These are phyloP conservation scores for Parazoanthus swiftii DNA, from an alignment of 92 coral and sea anemone species.

Conservation along the genomic window DNA sequence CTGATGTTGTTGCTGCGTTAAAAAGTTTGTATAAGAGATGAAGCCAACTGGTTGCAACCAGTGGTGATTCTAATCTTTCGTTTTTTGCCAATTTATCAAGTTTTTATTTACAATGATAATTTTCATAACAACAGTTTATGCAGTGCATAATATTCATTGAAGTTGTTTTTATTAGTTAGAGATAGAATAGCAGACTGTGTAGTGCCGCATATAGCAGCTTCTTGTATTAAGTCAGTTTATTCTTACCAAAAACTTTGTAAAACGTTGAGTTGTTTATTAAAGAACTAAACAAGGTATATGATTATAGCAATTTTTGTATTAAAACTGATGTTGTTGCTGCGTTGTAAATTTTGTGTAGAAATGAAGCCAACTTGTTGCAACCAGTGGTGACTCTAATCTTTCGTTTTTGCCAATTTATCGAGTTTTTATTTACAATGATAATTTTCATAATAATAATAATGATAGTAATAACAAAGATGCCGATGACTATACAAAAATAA, in stretches of 20 bases:
- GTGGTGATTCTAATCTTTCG: not conserved
- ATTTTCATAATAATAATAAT: not conserved
- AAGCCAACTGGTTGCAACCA: too few species aligned
- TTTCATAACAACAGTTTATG: not conserved
- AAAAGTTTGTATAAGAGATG: too few species aligned
- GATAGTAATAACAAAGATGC: too few species aligned
- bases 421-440: not conserved
- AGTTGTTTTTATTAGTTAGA: too few species aligned
- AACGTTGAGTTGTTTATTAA: not conserved
- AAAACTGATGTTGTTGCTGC: too few species aligned
- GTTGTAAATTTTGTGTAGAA: too few species aligned
- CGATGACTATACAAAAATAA: too few species aligned
- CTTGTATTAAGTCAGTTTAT: not conserved
- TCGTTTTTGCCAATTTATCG: not conserved
- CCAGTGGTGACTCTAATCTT: not conserved
- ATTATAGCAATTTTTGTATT: not conserved
- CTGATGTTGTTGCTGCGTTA: too few species aligned
- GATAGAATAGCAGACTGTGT: not conserved
- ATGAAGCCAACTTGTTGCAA: too few species aligned
- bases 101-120: not conserved
- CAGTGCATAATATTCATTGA: not conserved
- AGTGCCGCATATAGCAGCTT: not conserved
- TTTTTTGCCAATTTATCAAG: not conserved
- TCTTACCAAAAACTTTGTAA: not conserved
- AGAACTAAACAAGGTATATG: not conserved